Base-by-base conservation (phyloP, 2,888 invertebrate genomes). In the Cephus pulcher region DNA sequence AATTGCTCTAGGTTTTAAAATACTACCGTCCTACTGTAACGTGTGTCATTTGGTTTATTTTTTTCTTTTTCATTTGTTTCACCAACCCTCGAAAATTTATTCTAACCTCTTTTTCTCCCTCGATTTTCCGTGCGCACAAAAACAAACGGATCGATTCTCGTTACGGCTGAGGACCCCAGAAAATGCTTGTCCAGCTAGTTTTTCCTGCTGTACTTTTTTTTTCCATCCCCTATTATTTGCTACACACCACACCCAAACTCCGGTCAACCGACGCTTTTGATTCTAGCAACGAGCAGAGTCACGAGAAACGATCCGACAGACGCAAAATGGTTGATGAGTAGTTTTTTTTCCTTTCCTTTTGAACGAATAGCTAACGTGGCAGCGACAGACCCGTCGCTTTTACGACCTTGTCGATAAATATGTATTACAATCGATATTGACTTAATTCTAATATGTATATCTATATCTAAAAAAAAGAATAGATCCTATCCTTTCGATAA, bases 401-500 rank as follows among this genome's bases (percentile, higher is more conserved):
- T 56, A 56, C 56, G 56, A 56, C 23, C 56, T 56, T 23, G 56
- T 56, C 56, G 56, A 56, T 56, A 56, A 23, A 56, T 56, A 56
- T 56, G 56, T 56, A 56, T 56, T 56, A 56, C 56, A 56, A 56
- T 56, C 56, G 56, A 74, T 74, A 74, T 74, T 40, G 33, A 33
- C n/a, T 69, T 75, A 75, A 35, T 23, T 68, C 4, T 34, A 69
- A 69, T 34, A 23, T 30, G n/a, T 56, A 69, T 75, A 75, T 30
- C 34, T 32, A 75, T 75, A 33, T 32, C 56, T 75, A 69, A 34
- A 69, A 75, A 75, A 35, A 33, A 15, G 75, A 69, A 69, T 34
- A 33, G 34, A 34, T 71, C 69, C n/a, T 74, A 40, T 69, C n/a
- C n/a, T 15, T 78, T 35, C 73, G 37, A 35, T 69, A 40, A 76